phyloP scores from a whole-genome alignment of 1,140 invertebrate species.

The Temnothorax nylanderi region DNA sequence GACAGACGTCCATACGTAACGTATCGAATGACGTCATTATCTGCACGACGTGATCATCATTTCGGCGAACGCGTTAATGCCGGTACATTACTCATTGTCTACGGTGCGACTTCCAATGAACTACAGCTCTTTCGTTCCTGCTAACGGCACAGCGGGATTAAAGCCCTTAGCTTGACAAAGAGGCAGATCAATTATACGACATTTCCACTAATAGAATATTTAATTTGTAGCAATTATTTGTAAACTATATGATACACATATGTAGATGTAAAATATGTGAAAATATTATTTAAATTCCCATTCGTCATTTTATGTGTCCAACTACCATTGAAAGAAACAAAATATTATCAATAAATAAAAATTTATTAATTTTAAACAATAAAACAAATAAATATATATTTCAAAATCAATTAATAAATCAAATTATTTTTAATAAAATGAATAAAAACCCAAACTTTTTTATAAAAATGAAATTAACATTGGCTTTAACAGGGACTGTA shows the following conservation, averaged over 20 bases:
- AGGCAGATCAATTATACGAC: slow-evolving; percentile 2
- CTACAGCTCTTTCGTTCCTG: slow-evolving; percentile 31
- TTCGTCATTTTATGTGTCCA: background rate
- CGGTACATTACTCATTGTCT: slow-evolving; percentile 45
- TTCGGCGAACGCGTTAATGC: slow-evolving; percentile 49
- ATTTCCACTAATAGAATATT: background rate
- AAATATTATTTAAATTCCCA: background rate
- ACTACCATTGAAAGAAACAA: background rate
- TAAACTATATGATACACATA: background rate
- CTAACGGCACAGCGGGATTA: background rate
- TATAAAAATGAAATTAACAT: slow-evolving; percentile 3
- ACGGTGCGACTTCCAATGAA: slow-evolving; percentile 20
- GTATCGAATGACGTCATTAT: slow-evolving; percentile 61
- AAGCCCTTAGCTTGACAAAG: slow-evolving; percentile 13
- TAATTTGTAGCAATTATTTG: background rate
- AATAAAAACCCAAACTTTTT: background rate
- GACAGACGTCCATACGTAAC: slow-evolving; percentile 45
- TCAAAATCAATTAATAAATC: background rate
- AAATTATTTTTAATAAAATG: slow-evolving; percentile 15
- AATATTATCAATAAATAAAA: slow-evolving; percentile 28
- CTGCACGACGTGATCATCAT: slow-evolving; percentile 44
- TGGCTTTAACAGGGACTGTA: background rate
- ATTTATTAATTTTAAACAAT: background rate
- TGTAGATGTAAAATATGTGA: background rate
- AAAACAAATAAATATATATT: background rate